These are phyloP conservation scores for Drepana falcataria DNA, from an alignment of 2,888 invertebrate genomes.

Conservation along the genomic window DNA sequence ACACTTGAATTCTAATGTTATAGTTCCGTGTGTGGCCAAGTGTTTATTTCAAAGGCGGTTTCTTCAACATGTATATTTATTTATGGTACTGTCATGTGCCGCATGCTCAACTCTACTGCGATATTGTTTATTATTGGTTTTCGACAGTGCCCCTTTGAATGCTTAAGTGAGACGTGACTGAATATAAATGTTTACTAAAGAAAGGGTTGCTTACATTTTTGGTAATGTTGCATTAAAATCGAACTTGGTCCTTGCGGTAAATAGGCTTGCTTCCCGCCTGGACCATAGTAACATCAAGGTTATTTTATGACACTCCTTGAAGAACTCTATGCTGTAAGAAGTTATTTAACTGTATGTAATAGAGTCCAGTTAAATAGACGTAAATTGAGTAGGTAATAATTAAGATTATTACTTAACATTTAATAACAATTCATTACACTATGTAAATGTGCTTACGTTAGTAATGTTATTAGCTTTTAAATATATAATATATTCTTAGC, in stretches of 20 bases:
- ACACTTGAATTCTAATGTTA: background rate
- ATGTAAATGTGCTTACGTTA: no score
- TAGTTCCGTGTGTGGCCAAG: constrained; percentile 10
- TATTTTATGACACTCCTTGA: no score
- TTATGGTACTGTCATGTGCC: constrained; percentile 22
- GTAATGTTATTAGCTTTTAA: no score
- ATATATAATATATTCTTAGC: no score
- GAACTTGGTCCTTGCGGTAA: background rate
- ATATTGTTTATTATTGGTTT: constrained; percentile 42
- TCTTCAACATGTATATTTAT: constrained; percentile 11
- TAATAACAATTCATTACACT: no score
- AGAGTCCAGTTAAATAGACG: no score
- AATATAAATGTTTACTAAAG: constrained; percentile 19
- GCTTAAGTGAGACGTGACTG: constrained; percentile 31
- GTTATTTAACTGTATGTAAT: no score
- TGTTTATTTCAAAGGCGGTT: constrained; percentile 23
- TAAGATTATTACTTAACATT: no score
- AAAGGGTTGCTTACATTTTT: constrained; percentile 18
- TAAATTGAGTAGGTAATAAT: no score
- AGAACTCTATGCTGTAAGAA: no score
- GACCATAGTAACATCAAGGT: no score
- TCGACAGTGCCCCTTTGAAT: constrained; percentile 29
- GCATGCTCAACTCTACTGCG: constrained; percentile 32
- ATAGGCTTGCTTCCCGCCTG: no score
- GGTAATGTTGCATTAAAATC: background rate